Percentiles rank a stretch among this genome's conserved stretches.
Evolutionary conservation across 2,888 invertebrate genomes (phyloP).

Genomic region (Drosophila lacicola): DNA sequence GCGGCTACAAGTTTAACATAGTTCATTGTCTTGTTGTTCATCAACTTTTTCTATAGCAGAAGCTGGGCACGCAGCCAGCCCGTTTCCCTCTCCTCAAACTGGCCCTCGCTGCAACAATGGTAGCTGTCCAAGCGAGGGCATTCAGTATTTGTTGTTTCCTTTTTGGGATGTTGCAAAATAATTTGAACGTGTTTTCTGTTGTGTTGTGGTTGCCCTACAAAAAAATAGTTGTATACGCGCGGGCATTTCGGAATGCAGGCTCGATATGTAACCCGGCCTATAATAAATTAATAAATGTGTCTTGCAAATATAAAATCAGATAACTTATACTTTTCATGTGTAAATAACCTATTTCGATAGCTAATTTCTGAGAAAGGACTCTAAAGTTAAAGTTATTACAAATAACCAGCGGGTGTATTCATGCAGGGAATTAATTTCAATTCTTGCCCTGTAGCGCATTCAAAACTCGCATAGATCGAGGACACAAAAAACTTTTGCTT

Average conservation of each 20-base stretch:
- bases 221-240: not conserved
- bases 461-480: constrained; percentile 1
- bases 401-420: too few species aligned
- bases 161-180: constrained; percentile 54
- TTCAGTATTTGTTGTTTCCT: constrained; percentile 41
- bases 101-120: constrained; percentile 37
- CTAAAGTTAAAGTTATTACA: too few species aligned
- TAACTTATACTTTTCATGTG: too few species aligned
- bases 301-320: too few species aligned
- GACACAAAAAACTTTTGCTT: constrained; percentile 3
- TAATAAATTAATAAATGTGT: too few species aligned
- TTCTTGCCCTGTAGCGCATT: constrained; percentile 14
- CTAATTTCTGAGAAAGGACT: too few species aligned
- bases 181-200: constrained; percentile 58
- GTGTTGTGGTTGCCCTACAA: constrained; percentile 33
- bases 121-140: constrained; percentile 32
- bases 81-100: not conserved
- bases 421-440: too few species aligned
- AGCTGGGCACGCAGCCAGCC: constrained; percentile 43
- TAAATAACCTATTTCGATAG: too few species aligned
- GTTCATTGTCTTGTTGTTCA: constrained; percentile 77
- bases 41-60: constrained; percentile 63
- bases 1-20: constrained; percentile 68
- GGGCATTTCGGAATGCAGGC: not conserved
- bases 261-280: not conserved